Conservation (phyloP, 2,888 invertebrate genomes). For the Thecocarcelia acutangulata region DNA sequence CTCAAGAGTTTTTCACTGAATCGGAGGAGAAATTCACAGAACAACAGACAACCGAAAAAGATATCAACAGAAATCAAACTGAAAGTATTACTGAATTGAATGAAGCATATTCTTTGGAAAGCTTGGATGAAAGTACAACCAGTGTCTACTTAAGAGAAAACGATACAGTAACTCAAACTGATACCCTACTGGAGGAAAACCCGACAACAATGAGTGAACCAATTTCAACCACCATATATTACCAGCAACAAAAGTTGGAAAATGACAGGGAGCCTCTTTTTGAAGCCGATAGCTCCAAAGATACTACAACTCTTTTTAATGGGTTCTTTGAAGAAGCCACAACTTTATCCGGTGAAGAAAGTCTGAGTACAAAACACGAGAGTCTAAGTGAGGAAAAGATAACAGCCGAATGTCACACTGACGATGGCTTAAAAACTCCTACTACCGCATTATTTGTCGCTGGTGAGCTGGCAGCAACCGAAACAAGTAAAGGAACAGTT, state of each 20-base stretch:
- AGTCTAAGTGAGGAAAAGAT: background rate
- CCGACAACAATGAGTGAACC: constrained; percentile 72
- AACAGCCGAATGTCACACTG: background rate
- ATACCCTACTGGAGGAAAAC: constrained; percentile 39
- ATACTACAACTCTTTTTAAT: constrained; percentile 36
- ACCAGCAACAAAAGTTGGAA: constrained; percentile 73
- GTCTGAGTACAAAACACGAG: background rate
- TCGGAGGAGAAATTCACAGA: background rate
- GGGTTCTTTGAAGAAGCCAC: constrained; percentile 27
- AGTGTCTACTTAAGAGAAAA: background rate
- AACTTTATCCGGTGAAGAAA: background rate
- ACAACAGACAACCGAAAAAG: background rate
- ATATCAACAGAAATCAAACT: background rate
- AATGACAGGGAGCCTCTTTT: constrained; percentile 71
- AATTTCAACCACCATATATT: constrained; percentile 73
- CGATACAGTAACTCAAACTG: background rate
- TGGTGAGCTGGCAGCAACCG: background rate
- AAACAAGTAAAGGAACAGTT: constrained; percentile 27
- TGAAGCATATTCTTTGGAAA: constrained; percentile 65
- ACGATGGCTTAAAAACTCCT: too few species aligned
- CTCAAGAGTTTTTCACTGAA: constrained; percentile 7
- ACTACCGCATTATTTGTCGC: background rate
- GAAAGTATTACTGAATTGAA: constrained; percentile 31
- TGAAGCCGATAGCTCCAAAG: constrained; percentile 57
- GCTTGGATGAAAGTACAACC: constrained; percentile 27